A percentile compares a stretch with the other conserved stretches of the same genome.
phyloP scores from a whole-genome alignment of 2,888 invertebrate genomes.

The Diarsia dahlii region DNA sequence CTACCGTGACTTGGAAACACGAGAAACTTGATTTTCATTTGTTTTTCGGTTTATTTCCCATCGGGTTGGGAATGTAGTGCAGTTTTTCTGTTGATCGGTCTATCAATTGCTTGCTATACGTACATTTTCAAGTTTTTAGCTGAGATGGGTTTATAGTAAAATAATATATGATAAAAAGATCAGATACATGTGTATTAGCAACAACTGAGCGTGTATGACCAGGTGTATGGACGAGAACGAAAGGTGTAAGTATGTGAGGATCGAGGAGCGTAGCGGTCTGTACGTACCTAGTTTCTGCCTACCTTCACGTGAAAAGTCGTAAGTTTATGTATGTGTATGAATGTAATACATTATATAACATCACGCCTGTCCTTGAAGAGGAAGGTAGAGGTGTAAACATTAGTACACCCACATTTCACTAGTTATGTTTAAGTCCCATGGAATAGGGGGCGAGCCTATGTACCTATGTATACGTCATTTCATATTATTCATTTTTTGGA shows the following conservation, averaged over 20 bases:
- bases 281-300: background rate
- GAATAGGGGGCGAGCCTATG: no score
- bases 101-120: no score
- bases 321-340: background rate
- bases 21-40: slow-evolving; percentile 38
- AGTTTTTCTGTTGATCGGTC: slow-evolving; percentile 17
- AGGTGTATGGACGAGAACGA: background rate
- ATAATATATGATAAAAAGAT: background rate
- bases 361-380: no score
- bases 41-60: slow-evolving; percentile 34
- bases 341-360: no score
- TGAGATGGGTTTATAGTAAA: no score
- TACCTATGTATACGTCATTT: no score
- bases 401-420: no score
- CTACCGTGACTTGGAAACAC: slow-evolving; percentile 35
- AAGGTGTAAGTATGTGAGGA: background rate
- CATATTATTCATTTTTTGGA: no score
- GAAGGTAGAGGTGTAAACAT: no score
- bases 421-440: no score
- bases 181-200: background rate
- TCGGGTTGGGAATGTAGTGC: background rate
- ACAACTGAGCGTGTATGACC: no score
- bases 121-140: no score
- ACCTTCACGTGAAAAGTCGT: background rate
- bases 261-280: background rate